Conservation (phyloP, 2,797 vertebrate genomes). For the Todus mexicanus region DNA sequence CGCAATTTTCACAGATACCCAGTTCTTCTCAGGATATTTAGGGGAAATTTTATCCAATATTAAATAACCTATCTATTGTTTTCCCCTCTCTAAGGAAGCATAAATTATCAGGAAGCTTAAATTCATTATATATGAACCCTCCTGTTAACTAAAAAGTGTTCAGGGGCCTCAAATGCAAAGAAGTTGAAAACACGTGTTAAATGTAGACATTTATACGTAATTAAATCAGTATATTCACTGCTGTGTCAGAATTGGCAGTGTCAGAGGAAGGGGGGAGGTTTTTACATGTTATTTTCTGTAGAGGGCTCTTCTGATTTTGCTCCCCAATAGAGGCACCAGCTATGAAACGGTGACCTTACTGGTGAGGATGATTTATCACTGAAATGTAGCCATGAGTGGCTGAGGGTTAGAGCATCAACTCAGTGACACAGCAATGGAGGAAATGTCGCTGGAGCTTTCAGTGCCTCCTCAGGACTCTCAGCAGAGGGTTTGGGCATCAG, state of each 20-base stretch:
- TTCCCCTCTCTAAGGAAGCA: background rate
- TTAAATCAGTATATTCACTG: background rate
- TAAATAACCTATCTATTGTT: background rate
- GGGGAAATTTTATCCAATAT: background rate
- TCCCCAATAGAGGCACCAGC: background rate
- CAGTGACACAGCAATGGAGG: background rate
- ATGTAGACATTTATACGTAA: background rate
- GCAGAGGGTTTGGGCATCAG: background rate
- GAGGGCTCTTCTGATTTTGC: background rate
- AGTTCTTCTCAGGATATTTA: background rate
- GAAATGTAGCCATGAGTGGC: background rate
- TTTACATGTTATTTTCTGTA: background rate
- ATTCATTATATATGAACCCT: background rate
- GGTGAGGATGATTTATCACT: background rate
- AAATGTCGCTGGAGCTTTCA: background rate
- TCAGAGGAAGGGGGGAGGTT: background rate
- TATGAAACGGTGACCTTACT: background rate
- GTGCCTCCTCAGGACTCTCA: background rate
- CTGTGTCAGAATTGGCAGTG: background rate
- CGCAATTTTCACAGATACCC: background rate
- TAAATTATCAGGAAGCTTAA: background rate
- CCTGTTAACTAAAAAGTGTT: background rate
- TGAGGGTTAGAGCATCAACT: background rate
- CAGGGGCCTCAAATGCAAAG: background rate
- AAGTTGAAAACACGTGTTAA: background rate